Evolutionary conservation across 1,140 invertebrate genomes (phyloP).

Genomic region (Ceratosolen solmsi): DNA sequence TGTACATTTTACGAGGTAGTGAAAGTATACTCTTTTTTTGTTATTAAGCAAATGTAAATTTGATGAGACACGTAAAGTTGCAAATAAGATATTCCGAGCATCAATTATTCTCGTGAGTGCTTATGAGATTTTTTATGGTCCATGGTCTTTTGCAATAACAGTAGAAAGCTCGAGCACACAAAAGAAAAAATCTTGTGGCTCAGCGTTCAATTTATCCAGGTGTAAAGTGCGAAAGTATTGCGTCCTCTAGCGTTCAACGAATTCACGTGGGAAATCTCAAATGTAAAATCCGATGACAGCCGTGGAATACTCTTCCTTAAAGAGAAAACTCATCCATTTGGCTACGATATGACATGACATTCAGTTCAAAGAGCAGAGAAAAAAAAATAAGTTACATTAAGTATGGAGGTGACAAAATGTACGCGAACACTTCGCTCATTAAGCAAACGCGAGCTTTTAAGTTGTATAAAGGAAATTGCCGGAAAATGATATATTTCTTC

Average conservation of each 20-base stretch:
- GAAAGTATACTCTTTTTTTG: no score
- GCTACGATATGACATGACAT: neutral
- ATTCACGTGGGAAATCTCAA: constrained; percentile 37
- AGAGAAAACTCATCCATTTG: constrained; percentile 43
- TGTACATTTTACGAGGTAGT: no score
- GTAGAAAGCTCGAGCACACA: neutral
- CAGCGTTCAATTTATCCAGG: constrained; percentile 21
- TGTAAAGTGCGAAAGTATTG: neutral
- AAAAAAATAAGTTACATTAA: neutral
- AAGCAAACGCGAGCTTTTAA: neutral
- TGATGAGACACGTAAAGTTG: no score
- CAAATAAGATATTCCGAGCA: no score
- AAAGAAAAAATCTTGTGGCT: neutral
- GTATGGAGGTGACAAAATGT: neutral
- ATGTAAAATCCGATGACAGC: constrained; percentile 30
- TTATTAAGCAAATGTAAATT: no score
- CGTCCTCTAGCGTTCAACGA: neutral
- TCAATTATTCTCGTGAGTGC: no score
- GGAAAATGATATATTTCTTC: neutral
- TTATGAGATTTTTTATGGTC: neutral
- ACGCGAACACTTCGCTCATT: neutral
- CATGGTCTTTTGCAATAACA: neutral
- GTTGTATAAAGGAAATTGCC: neutral
- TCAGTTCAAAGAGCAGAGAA: neutral
- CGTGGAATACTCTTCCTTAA: constrained; percentile 12